Evolutionary conservation across 2,888 invertebrate species (phyloP).

Genomic region (Ornithoptera priamus): DNA sequence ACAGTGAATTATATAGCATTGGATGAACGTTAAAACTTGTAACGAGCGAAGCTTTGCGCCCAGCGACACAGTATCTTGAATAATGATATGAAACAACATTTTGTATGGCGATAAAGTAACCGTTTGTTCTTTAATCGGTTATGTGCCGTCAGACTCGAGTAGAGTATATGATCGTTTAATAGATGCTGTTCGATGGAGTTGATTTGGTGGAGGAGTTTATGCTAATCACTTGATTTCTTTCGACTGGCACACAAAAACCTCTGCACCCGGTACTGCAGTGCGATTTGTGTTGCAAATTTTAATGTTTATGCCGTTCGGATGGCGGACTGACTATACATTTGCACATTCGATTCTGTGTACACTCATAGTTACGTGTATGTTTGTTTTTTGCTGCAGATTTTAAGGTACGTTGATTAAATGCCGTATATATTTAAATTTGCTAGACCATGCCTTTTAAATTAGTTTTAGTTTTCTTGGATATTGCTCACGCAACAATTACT

Average conservation of each 20-base stretch:
- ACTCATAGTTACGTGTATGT: not conserved
- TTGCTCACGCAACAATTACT: no score
- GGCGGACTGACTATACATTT: slow-evolving; percentile 18
- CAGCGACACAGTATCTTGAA: slow-evolving; percentile 54
- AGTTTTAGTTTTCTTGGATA: no score
- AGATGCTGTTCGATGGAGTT: slow-evolving; percentile 44
- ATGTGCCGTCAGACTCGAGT: slow-evolving; percentile 56
- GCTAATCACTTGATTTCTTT: slow-evolving; percentile 75
- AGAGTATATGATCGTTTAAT: slow-evolving; percentile 45
- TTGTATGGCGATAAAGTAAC: slow-evolving; percentile 67
- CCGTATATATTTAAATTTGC: no score
- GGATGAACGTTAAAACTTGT: slow-evolving; percentile 39
- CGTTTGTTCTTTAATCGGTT: slow-evolving; percentile 68
- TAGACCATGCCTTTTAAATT: no score
- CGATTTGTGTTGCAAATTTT: slow-evolving; percentile 78
- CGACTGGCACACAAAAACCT: slow-evolving; percentile 74
- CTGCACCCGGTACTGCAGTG: slow-evolving; percentile 79
- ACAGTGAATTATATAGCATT: slow-evolving; percentile 27
- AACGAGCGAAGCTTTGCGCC: slow-evolving; percentile 48
- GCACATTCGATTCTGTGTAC: slow-evolving; percentile 7
- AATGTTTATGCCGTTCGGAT: slow-evolving; percentile 32
- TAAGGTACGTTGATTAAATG: slow-evolving; percentile 29
- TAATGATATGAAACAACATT: slow-evolving; percentile 74
- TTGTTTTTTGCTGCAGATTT: slow-evolving; percentile 8
- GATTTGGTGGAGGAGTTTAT: slow-evolving; percentile 62